A percentile compares a stretch with the other conserved stretches of the same genome.
These are phyloP conservation scores for Oncorhynchus kisutch DNA, from an alignment of 2,113 vertebrate genomes.

Conservation along the genomic window DNA sequence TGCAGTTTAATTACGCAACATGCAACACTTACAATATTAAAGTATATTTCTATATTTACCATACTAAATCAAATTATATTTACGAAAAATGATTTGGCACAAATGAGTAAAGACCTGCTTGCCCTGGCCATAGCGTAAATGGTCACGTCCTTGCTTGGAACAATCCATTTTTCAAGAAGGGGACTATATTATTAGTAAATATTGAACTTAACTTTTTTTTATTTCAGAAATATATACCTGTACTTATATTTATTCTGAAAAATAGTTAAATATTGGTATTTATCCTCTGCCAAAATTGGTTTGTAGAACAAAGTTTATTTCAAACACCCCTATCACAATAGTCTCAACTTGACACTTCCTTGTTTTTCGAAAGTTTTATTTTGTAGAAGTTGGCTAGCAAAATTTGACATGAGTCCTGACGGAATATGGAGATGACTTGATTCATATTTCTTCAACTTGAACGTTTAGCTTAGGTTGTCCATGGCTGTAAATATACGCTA, in stretches of 20 bases:
- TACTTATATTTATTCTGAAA: not conserved
- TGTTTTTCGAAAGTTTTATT: constrained; percentile 77
- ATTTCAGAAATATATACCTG: too few relatives aligned
- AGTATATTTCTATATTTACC: too few relatives aligned
- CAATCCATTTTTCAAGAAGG: constrained; percentile 11
- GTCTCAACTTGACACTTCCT: constrained; percentile 73
- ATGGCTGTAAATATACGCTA: constrained; percentile 52
- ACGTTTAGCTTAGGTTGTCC: constrained; percentile 20
- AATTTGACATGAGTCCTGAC: constrained; percentile 3
- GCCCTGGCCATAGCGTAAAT: not conserved
- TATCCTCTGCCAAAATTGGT: too few relatives aligned
- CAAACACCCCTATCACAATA: constrained; percentile 53
- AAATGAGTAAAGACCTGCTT: not conserved
- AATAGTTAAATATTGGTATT: rapidly evolving
- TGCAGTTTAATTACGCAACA: not conserved
- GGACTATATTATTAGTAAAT: not conserved
- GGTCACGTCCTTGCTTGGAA: constrained; percentile 30
- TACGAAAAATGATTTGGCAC: not conserved
- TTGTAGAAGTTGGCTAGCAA: constrained; percentile 57
- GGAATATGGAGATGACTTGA: not conserved
- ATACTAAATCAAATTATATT: too few relatives aligned
- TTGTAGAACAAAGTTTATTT: not conserved
- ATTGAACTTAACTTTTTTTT: not conserved
- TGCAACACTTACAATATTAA: not conserved
- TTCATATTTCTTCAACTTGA: constrained; percentile 1